Evolutionary conservation across 2,797 vertebrate species (phyloP).

Genomic region (Neopelma chrysocephalum): DNA sequence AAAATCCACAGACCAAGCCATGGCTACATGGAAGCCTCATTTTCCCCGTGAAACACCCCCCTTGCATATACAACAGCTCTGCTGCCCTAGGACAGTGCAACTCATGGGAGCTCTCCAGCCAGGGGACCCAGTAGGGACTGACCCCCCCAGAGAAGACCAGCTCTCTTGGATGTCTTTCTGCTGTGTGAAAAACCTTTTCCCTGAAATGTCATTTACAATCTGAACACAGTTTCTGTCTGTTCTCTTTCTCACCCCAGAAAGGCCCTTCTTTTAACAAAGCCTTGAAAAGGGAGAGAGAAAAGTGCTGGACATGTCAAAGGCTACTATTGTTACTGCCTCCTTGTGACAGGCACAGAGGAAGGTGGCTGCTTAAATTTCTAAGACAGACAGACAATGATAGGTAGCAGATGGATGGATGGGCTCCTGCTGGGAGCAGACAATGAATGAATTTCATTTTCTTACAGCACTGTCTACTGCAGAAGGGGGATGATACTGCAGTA

Average conservation of each 20-base stretch:
- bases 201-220: background rate
- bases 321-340: background rate
- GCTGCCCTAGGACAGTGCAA: background rate
- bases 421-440: conserved; percentile 49
- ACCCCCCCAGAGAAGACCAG: background rate
- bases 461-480: conserved; percentile 38
- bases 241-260: background rate
- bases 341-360: background rate
- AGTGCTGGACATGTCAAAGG: conserved; percentile 3
- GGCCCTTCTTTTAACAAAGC: background rate
- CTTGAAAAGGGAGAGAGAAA: background rate
- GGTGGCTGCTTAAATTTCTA: conserved; percentile 15
- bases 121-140: background rate
- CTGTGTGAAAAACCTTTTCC: background rate
- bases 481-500: conserved; percentile 48
- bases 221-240: background rate
- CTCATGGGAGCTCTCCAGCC: background rate
- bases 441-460: conserved; percentile 52
- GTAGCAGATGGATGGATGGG: conserved; percentile 41
- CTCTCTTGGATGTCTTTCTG: background rate
- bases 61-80: background rate
- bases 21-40: background rate
- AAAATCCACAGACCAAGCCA: background rate
- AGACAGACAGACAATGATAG: conserved; percentile 53
- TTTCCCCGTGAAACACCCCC: background rate